Base-by-base conservation (phyloP, 2,113 vertebrate genomes). In the Ochotona princeps region DNA sequence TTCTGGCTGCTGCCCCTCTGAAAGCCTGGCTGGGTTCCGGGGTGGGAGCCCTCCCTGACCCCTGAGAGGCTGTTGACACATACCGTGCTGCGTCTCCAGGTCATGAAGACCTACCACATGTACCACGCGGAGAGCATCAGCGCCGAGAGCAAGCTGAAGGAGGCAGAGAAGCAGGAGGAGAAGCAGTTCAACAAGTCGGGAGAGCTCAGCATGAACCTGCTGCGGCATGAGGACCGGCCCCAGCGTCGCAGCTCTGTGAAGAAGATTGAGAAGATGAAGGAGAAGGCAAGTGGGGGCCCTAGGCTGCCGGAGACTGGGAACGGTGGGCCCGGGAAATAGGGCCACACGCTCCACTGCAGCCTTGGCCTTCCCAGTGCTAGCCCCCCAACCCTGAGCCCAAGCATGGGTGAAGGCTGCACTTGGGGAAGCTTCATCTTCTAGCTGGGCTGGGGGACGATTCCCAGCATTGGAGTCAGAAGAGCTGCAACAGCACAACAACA, bases 101-200 rank as follows among this genome's bases (percentile, higher is more conserved):
- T 99, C 97, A 99, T 99, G 99, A 99, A 99, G 98, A 99, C 99
- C 0, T 99, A 99, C 98, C 99, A 99, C 98, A 99, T 99, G 99
- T 99, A 99, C 97, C 99, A 99, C 0, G 98, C 99, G 0, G 99
- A 99, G 96, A 99, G 99, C 96, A 98, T 99, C 96, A 99, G 98
- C 0, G 99, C 99, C 0, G 99, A 99, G 96, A 99, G 98, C 98
- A 99, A 99, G 96, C 98, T 99, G 96, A 99, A 99, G 96, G 99
- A 99, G 93, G 99, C 99, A 0, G 99, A 99, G 97, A 99, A 99
- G 95, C 99, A 99, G 98, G 99, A 99, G 28, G 99, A 99, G 87
- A 99, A 99, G 96, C 99, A 99, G 97, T 99, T 99, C 88, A 99
- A 99, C 96, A 99, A 99, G 95, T 98, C 98, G 0, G 99, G 99